Base-by-base conservation (phyloP, 2,888 invertebrate genomes). In the Gari tellinella region DNA sequence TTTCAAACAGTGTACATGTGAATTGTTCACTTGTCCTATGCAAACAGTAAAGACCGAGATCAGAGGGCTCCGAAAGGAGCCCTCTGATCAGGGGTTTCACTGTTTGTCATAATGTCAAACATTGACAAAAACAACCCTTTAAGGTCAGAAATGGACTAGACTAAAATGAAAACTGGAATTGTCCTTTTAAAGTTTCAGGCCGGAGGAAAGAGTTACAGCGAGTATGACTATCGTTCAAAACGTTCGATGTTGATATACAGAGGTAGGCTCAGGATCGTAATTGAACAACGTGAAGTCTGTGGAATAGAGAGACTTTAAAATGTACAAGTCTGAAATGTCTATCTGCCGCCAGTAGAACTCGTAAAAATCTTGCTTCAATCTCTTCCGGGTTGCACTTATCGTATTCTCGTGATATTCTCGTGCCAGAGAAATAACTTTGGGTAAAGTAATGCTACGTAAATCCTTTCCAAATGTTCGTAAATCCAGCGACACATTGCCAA, bases 211-310 rank as follows among this genome's bases (percentile, higher is more conserved):
- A n/a, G n/a, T n/a, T n/a, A n/a, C n/a, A n/a, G n/a, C n/a, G n/a
- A n/a, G n/a, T n/a, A n/a, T n/a, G n/a, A n/a, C n/a, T n/a, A n/a
- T n/a, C 31, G 31, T 10, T 31, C 31, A 31, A 31, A 10, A 31
- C 10, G 31, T 31, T 31, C 31, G 4, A 4, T 31, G 4, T 10
- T 31, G 31, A 53, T 64, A 70, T 37, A 72, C 17, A 15, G 17
- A 14, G 10, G 21, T 4, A 0, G 72, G 72, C 15, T 31, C 51
- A 15, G 49, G 45, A n/a, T 72, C 56, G 40, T 72, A 72, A 23
- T 52, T 38, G 51, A 72, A 72, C 19, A 72, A 26, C 31, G 40
- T 17, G 46, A 72, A 72, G 41, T 72, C 72, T 10, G 5, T 56
- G 5, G 43, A 17, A 49, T 72, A 72, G n/a, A 72, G n/a, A 19